Conservation (phyloP, 2,797 vertebrate genomes). For the Calcarius lapponicus region DNA sequence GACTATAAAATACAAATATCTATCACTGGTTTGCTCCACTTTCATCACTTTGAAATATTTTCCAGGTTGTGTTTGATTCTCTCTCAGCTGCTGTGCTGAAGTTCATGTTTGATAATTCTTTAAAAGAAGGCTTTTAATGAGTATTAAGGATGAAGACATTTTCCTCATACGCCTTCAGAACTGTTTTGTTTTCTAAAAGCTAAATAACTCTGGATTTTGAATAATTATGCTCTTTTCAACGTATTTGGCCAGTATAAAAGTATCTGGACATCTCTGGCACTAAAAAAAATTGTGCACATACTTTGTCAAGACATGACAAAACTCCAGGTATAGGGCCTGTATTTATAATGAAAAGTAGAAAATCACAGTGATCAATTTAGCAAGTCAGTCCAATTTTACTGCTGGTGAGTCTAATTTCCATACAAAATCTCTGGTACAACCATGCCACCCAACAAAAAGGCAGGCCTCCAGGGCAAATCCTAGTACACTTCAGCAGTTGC, state of each 20-base stretch:
- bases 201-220: slow-evolving; percentile 10
- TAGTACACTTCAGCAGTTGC: not conserved
- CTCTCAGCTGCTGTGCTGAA: not conserved
- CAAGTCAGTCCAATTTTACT: not conserved
- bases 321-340: not conserved
- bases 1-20: not conserved
- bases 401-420: not conserved
- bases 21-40: not conserved
- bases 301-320: not conserved
- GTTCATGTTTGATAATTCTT: not conserved
- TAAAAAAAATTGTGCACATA: not conserved
- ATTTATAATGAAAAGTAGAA: not conserved
- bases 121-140: not conserved
- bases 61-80: not conserved
- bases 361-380: not conserved
- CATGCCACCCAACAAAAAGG: not conserved
- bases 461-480: not conserved
- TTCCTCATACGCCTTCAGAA: not conserved
- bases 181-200: slow-evolving; percentile 12
- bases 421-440: not conserved
- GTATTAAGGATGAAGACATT: slow-evolving; percentile 19
- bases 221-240: slow-evolving; percentile 10
- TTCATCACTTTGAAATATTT: not conserved
- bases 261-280: not conserved
- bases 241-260: not conserved